Evolutionary conservation across 2,797 vertebrate genomes (phyloP).

Genomic region (Lithobates sylvaticus): DNA sequence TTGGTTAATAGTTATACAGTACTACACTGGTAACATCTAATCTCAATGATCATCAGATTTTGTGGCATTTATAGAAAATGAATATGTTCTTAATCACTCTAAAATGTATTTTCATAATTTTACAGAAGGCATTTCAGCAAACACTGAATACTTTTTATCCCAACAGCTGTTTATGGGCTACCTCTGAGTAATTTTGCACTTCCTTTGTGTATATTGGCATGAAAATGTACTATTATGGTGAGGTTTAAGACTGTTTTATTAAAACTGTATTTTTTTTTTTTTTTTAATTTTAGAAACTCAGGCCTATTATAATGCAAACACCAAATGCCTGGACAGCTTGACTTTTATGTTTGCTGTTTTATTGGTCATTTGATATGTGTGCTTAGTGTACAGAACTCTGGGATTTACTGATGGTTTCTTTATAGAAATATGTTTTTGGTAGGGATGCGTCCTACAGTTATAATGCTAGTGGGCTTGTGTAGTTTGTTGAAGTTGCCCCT

Average conservation of each 20-base stretch:
- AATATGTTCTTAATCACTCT: background rate
- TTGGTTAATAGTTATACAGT: slow-evolving; percentile 2
- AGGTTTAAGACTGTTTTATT: background rate
- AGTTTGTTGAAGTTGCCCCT: too few relatives aligned
- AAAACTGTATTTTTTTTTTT: background rate
- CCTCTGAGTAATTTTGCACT: slow-evolving; percentile 22
- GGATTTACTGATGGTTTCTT: background rate
- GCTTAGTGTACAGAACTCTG: too few relatives aligned
- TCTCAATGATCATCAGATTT: background rate
- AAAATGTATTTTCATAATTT: background rate
- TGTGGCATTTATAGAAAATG: background rate
- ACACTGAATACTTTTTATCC: background rate
- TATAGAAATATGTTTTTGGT: background rate
- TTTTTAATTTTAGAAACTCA: slow-evolving; percentile 7
- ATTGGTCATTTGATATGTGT: slow-evolving; percentile 19
- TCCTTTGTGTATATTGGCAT: slow-evolving; percentile 37
- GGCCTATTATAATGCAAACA: background rate
- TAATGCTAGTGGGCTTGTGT: too few relatives aligned
- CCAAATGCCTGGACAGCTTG: background rate
- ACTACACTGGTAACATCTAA: background rate
- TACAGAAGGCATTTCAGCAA: background rate
- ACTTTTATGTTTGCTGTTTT: slow-evolving; percentile 6
- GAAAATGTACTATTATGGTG: background rate
- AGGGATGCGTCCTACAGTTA: too few relatives aligned
- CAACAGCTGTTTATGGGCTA: slow-evolving; percentile 3